phyloP scores from a whole-genome alignment of 1,140 invertebrate genomes.

The Neelides sp. region DNA sequence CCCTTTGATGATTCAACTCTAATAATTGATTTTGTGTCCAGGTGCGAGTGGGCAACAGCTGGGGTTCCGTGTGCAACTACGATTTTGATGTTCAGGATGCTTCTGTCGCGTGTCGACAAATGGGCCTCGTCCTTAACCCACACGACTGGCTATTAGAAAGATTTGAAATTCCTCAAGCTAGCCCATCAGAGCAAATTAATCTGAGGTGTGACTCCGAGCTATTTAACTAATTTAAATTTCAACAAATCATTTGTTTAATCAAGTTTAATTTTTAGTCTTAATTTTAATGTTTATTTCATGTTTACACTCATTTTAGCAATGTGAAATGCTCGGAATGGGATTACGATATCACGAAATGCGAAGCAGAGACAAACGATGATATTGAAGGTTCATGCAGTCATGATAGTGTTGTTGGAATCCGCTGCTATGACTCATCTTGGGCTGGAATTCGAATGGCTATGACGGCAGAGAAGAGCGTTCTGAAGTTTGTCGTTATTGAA shows the following conservation, averaged over 20 bases:
- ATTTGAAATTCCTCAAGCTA: constrained; percentile 62
- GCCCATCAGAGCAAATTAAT: constrained; percentile 59
- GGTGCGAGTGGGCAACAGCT: constrained; percentile 63
- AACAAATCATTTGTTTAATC: not conserved
- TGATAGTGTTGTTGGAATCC: constrained; percentile 71
- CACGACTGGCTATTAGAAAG: constrained; percentile 76
- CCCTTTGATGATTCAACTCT: not conserved
- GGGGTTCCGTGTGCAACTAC: constrained; percentile 96
- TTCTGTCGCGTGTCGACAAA: constrained; percentile 83
- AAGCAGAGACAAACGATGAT: constrained; percentile 56
- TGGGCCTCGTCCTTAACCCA: constrained; percentile 83
- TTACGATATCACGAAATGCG: constrained; percentile 78
- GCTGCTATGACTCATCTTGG: constrained; percentile 83
- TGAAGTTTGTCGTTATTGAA: constrained; percentile 80
- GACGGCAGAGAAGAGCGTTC: constrained; percentile 65
- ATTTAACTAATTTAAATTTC: constrained; percentile 2
- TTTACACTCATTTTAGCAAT: constrained; percentile 47
- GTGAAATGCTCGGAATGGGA: constrained; percentile 83
- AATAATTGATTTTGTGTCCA: constrained; percentile 33
- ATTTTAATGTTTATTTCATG: constrained; percentile 1
- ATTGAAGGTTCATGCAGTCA: constrained; percentile 83
- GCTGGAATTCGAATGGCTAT: constrained; percentile 80
- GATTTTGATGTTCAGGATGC: constrained; percentile 88
- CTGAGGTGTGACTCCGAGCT: constrained; percentile 39
- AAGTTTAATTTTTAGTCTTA: constrained; percentile 20